Base-by-base conservation (phyloP, 2,888 invertebrate genomes). In the Marronus borbonicus region DNA sequence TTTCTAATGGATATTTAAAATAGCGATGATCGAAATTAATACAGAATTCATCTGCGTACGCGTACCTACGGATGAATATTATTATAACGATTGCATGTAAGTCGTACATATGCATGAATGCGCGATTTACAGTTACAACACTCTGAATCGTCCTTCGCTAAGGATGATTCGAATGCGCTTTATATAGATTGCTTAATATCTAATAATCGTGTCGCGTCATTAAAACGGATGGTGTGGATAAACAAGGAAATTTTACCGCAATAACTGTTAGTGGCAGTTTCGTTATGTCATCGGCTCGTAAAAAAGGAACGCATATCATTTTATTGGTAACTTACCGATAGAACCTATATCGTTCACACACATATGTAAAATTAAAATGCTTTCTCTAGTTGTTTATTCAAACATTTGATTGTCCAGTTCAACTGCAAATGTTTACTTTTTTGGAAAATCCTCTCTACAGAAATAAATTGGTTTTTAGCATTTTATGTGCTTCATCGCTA, bases 211-310 rank as follows among this genome's bases (percentile, higher is more conserved):
- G 12, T 10, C 31, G 20, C 24, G 20, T 72, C 39, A 20, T 72
- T 44, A 60, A 36, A 72, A 72, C 72, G 39, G 72, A 72, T 72
- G 24, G 17, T 44, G 36, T 36, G n/a, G 14, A 58, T 58, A 72
- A 36, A 72, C 36, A 72, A 58, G 72, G 72, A 72, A 24, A 58
- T 24, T 72, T 72, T 72, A 60, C 72, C 72, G 72, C 58, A 72
- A 72, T 24, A 72, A 72, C 44, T 60, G 58, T 60, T 60, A 39
- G 20, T 72, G 39, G 58, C 60, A 60, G 72, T 72, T 72, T 20
- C 36, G 20, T 60, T 60, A 60, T 72, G 60, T 72, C 72, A 72
- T 44, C 60, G 12, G 20, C 24, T 36, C 36, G 44, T 24, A 72
- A 60, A 17, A 36, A 70, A 55, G 17, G 65, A 55, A 44, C 44